Evolutionary conservation across 1,140 invertebrate species (phyloP), one percentile per base, ranked within the genome.

Genomic region (Mylabris phalerata): DNA sequence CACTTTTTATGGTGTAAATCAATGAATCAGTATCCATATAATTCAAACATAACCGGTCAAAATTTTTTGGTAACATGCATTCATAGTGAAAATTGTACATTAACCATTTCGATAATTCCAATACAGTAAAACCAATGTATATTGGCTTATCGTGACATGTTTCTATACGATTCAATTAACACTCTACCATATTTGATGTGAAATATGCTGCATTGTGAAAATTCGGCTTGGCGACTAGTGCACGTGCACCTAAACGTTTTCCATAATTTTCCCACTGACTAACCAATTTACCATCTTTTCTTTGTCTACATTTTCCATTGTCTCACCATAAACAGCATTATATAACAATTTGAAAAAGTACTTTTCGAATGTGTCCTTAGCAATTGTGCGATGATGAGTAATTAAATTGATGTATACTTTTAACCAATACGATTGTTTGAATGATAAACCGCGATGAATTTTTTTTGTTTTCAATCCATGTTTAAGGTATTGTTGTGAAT

Each of bases 141-240:
- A 74, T 64, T 0, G 71, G 70, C 61, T 72, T 75, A 62, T 75
- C 62, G 11, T 73, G 67, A 13, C 57, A 51, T 26, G 75, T 58
- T 55, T 64, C 44, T 9, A 55, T 9, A 61, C 65, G 67, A 32
- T 63, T 60, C 57, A 75, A 27, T 61, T 75, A 60, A 13, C 75
- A 61, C 1, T 68, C 62, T 5, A 71, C 62, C 32, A 71, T 60
- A 58, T 71, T 63, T 57, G 73, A 68, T 57, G 68, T 61, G 59
- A 78, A 73, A 27, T 75, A 70, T n/a, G 61, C 62, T 7, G 54
- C 44, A 10, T 62, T 65, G 49, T 50, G 51, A 52, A 72, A 75
- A 56, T 71, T 71, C 1, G 71, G 69, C 59, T 71, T 13, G 19
- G 19, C 19, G 19, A 19, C 1, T 19, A 19, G 19, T 19, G 19